These are phyloP conservation scores for Albula goreensis DNA, from an alignment of 2,113 vertebrate species.

Conservation along the genomic window DNA sequence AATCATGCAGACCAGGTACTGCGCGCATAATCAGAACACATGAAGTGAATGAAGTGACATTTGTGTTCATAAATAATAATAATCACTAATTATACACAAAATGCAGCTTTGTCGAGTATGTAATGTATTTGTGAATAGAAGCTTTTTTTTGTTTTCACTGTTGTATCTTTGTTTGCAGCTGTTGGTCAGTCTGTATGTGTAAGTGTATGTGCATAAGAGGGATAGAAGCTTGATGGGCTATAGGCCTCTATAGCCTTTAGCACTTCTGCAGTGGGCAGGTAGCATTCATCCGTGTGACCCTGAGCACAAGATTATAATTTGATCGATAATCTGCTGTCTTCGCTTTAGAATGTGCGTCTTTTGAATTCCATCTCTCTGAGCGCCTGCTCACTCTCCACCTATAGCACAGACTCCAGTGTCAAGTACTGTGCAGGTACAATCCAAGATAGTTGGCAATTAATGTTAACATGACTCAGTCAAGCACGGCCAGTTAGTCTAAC, in stretches of 20 bases:
- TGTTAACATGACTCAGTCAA: not conserved
- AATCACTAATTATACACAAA: not conserved
- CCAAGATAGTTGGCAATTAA: not conserved
- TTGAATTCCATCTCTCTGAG: not conserved
- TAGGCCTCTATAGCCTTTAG: not conserved
- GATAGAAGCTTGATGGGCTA: not conserved
- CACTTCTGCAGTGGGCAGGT: not conserved
- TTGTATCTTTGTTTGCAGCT: not conserved
- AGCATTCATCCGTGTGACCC: not conserved
- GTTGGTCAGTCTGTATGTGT: not conserved
- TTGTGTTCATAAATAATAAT: not conserved
- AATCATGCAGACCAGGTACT: not conserved
- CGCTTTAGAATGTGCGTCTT: too few relatives aligned
- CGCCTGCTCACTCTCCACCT: too few relatives aligned
- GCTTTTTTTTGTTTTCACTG: not conserved
- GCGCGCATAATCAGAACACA: not conserved
- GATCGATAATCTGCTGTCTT: not conserved
- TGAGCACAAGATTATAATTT: not conserved
- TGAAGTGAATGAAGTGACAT: not conserved
- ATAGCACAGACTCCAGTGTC: not conserved
- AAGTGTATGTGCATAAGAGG: too few relatives aligned
- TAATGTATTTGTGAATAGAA: not conserved
- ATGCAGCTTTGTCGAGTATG: too few relatives aligned
- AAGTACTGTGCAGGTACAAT: not conserved
- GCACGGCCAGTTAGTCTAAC: not conserved